Base-by-base conservation (phyloP, 1,140 invertebrate genomes). In the Drosophila tsacasi region DNA sequence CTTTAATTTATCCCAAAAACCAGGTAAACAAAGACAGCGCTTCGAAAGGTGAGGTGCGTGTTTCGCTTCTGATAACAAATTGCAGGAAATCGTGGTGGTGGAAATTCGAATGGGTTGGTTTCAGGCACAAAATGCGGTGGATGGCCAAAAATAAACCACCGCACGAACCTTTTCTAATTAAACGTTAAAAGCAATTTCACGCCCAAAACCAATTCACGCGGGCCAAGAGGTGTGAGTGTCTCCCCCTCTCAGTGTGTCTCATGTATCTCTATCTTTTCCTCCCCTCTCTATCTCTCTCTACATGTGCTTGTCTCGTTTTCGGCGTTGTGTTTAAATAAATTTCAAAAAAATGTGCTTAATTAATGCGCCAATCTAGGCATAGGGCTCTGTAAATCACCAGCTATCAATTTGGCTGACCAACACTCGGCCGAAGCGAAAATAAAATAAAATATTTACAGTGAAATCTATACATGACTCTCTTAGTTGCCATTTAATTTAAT, bases 281-380 rank as follows among this genome's bases (percentile, higher is more conserved):
- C 9, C 13, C 5, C 2, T 27, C 7, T 10, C 6, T 23, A 12
- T n/a, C 5, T 27, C 15, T 25, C 7, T 52, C 39, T 44, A 23
- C 32, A 46, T n/a, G 17, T 57, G 42, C 30, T 23, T 71, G 72
- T 63, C 52, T 35, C 40, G 25, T 61, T 65, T 59, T 46, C 49
- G 44, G 46, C 35, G 40, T 62, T 72, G 47, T 76, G 73, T 63
- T 83, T 79, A 81, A 87, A 89, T 84, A 87, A 87, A 89, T 89
- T 87, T 81, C 55, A 83, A 69, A 69, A 78, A 89, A 89, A 83
- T 84, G 74, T 78, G 54, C 74, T 69, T 90, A 89, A 89, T 87
- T 87, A 84, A 87, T 87, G 77, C 68, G 68, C 64, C 64, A 63
- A 73, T 63, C 76, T 67, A 60, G 73, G n/a, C 62, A 27, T 44